Evolutionary conservation across 2,888 invertebrate genomes (phyloP).

Genomic region (Parnassius apollo): DNA sequence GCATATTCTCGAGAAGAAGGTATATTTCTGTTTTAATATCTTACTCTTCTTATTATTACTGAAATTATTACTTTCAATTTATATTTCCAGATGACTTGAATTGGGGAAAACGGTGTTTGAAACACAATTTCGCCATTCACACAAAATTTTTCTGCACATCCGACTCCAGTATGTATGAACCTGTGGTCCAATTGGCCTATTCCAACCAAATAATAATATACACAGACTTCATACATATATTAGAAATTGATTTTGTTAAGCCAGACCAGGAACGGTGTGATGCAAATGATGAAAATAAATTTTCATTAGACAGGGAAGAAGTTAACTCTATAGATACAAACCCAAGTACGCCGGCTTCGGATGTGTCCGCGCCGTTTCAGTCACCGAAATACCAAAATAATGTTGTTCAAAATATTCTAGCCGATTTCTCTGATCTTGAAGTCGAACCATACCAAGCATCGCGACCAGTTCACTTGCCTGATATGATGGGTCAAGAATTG

Average conservation of each 20-base stretch:
- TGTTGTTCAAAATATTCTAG: conserved; percentile 82
- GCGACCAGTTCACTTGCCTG: conserved; percentile 66
- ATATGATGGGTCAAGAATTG: conserved; percentile 73
- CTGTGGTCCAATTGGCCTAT: conserved; percentile 85
- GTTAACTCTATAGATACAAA: conserved; percentile 58
- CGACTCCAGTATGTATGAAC: conserved; percentile 89
- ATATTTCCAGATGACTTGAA: conserved; percentile 71
- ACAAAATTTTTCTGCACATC: conserved; percentile 95
- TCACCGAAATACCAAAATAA: conserved; percentile 79
- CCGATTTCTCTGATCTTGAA: conserved; percentile 83
- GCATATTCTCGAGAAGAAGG: conserved; percentile 76
- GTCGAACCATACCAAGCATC: conserved; percentile 74
- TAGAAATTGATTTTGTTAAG: conserved; percentile 82
- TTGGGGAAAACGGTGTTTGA: conserved; percentile 87
- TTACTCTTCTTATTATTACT: no score
- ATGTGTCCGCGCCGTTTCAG: conserved; percentile 68
- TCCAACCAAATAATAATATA: conserved; percentile 90
- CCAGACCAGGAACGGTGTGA: conserved; percentile 61
- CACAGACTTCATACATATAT: conserved; percentile 92
- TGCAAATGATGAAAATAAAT: conserved; percentile 55
- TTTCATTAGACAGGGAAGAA: conserved; percentile 61
- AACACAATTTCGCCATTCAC: conserved; percentile 95
- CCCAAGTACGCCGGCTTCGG: conserved; percentile 63
- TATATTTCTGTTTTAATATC: conserved; percentile 35
- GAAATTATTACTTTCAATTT: not conserved